These are phyloP conservation scores for Arizona elegans DNA, from an alignment of 2,113 vertebrate species.

Conservation along the genomic window DNA sequence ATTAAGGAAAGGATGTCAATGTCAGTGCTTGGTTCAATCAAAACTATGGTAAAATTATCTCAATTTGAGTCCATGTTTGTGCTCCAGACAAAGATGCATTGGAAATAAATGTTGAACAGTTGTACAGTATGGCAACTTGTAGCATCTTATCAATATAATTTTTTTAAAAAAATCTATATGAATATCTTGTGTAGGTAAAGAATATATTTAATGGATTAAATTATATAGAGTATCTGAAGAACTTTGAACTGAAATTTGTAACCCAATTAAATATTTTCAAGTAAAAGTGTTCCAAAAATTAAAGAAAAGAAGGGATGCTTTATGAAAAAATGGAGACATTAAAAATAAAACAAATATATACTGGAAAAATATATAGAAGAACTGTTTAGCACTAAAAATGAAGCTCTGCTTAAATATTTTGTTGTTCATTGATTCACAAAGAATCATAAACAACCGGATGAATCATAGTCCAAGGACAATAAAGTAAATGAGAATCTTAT, in stretches of 20 bases:
- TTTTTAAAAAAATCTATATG: background rate
- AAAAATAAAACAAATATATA: background rate
- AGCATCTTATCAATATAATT: background rate
- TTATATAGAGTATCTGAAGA: background rate
- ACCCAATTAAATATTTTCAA: background rate
- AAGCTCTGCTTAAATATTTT: background rate
- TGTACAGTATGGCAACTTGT: no score
- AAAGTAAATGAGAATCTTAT: conserved; percentile 23
- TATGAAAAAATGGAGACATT: background rate
- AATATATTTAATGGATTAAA: background rate
- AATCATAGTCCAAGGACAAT: conserved; percentile 5
- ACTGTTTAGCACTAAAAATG: background rate
- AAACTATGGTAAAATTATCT: no score
- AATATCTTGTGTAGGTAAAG: background rate
- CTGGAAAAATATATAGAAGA: background rate
- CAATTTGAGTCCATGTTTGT: no score
- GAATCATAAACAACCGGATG: background rate
- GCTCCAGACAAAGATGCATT: no score
- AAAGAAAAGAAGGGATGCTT: background rate
- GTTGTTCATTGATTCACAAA: background rate
- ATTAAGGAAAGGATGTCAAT: no score
- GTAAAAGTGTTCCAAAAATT: background rate
- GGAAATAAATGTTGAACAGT: no score
- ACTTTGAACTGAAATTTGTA: background rate
- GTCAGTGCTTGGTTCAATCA: no score